These are phyloP conservation scores for Acronicta leporina DNA, from an alignment of 2,888 invertebrate species.

Conservation along the genomic window DNA sequence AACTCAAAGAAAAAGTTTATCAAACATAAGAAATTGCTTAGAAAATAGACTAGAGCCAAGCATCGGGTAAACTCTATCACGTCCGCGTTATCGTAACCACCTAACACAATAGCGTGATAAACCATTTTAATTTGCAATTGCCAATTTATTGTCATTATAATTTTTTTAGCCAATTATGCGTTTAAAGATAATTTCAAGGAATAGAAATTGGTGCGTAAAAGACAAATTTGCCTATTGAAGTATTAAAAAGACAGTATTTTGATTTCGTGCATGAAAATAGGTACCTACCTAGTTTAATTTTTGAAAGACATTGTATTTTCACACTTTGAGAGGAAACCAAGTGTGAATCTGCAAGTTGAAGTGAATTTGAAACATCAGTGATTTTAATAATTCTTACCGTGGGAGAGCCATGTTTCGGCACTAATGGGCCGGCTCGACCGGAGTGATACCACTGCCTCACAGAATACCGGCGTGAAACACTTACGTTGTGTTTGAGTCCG, in stretches of 20 bases:
- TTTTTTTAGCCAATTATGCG: no score
- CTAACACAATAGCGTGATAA: slow-evolving; percentile 41
- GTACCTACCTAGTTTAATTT: no score
- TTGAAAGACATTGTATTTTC: not conserved
- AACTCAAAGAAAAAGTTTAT: slow-evolving; percentile 13
- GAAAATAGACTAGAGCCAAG: slow-evolving; percentile 26
- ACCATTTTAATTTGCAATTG: slow-evolving; percentile 39
- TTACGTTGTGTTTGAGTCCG: no score
- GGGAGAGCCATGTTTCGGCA: no score
- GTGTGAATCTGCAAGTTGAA: no score
- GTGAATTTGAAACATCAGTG: no score
- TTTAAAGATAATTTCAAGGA: slow-evolving; percentile 41
- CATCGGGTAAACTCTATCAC: slow-evolving; percentile 31
- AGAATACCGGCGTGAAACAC: no score
- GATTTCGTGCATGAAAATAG: no score
- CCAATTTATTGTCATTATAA: no score
- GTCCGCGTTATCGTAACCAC: slow-evolving; percentile 42
- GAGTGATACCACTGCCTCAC: no score
- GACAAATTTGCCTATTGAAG: slow-evolving; percentile 25
- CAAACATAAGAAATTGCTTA: slow-evolving; percentile 21
- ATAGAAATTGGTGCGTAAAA: slow-evolving; percentile 42
- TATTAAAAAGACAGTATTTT: slow-evolving; percentile 5
- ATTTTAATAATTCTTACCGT: no score
- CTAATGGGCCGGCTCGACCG: no score
- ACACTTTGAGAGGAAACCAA: not conserved